Evolutionary conservation across 2,888 invertebrate genomes (phyloP).

Genomic region (Ashinkailepas kermadecensis): DNA sequence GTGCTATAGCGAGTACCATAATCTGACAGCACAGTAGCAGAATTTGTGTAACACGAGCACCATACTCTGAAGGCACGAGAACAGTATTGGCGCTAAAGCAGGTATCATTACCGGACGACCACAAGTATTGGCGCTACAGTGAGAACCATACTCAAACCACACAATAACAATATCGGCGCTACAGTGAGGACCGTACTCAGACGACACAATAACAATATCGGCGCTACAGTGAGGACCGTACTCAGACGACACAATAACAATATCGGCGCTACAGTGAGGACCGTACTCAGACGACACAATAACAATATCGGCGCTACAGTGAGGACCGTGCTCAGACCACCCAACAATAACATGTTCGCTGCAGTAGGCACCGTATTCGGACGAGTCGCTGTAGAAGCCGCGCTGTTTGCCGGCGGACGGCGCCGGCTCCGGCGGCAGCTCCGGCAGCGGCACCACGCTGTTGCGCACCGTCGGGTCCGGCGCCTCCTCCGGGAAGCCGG

Average conservation of each 20-base stretch:
- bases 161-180: no score
- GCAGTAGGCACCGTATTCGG: slow-evolving; percentile 31
- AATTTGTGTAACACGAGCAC: no score
- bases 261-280: not conserved
- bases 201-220: no score
- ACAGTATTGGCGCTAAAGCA: no score
- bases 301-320: not conserved
- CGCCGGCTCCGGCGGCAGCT: slow-evolving; percentile 16
- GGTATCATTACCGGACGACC: no score
- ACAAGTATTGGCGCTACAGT: no score
- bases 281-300: slow-evolving; percentile 24
- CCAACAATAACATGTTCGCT: no score
- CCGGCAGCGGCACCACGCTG: slow-evolving; percentile 48
- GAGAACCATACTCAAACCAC: no score
- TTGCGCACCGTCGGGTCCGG: slow-evolving; percentile 71
- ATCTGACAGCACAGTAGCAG: no score
- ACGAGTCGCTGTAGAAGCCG: slow-evolving; percentile 5
- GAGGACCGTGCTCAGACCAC: slow-evolving; percentile 25
- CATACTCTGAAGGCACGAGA: no score
- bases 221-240: slow-evolving; percentile 22
- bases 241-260: not conserved
- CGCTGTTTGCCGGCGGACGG: not conserved
- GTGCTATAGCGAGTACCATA: no score
- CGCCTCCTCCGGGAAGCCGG: slow-evolving; percentile 66
- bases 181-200: no score